Conservation (phyloP, 2,797 vertebrate species). For the Sebastes kiyomatsui region DNA sequence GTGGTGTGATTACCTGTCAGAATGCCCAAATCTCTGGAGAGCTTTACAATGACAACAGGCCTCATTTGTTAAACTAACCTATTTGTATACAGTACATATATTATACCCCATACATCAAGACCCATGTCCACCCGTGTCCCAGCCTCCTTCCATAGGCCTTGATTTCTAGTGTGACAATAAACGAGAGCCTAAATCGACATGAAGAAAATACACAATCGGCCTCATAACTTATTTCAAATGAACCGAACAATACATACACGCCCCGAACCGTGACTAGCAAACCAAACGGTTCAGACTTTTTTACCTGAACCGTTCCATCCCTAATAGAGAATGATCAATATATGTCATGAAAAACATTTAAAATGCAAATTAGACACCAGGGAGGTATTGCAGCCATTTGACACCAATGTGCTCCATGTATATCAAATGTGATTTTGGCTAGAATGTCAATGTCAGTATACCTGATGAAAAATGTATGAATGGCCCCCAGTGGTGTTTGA, state of each 20-base stretch:
- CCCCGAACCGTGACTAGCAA: too few species aligned
- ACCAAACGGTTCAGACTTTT: too few species aligned
- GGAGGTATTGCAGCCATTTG: constrained; percentile 32
- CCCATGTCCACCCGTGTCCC: too few species aligned
- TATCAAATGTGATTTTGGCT: constrained; percentile 5
- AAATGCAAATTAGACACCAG: constrained; percentile 43
- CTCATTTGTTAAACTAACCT: constrained; percentile 26
- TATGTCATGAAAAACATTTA: constrained; percentile 16
- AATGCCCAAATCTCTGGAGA: constrained; percentile 18
- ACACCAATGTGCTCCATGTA: constrained; percentile 18
- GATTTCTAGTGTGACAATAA: too few species aligned
- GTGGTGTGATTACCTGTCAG: constrained; percentile 11
- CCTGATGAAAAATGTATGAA: constrained; percentile 9
- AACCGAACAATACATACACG: too few species aligned
- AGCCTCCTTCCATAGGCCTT: too few species aligned
- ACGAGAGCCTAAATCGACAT: too few species aligned
- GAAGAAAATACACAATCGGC: not conserved
- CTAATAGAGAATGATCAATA: constrained; percentile 2
- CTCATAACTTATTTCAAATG: not conserved
- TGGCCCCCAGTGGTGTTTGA: not conserved
- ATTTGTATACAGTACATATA: constrained; percentile 8
- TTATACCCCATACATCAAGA: too few species aligned
- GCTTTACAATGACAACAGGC: constrained; percentile 9
- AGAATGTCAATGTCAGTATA: constrained; percentile 1
- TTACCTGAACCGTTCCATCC: too few species aligned